Base-by-base conservation (phyloP, 2,888 invertebrate species). In the Synanthedon myopaeformis region DNA sequence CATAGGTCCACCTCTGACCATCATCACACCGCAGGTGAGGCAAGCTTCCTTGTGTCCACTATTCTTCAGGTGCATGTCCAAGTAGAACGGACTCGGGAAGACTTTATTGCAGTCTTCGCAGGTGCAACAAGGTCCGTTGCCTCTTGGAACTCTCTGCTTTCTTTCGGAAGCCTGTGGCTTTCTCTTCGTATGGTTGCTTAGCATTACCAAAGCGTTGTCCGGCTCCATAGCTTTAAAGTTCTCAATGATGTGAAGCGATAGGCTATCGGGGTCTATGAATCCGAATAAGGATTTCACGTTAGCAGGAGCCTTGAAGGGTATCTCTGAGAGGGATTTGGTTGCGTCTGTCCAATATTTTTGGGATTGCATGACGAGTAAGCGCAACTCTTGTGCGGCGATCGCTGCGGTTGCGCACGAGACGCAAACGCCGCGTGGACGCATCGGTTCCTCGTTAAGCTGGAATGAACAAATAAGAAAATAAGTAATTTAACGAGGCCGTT, bases 31-130 rank as follows among this genome's bases (percentile, higher is more conserved):
- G 49, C 86, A 86, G 0, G 66, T 57, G 10, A 66, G 57, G 41
- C 86, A 87, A 0, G 78, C 81, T 42, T 84, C 83, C 45, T 80
- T 83, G 45, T 78, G 75, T 0, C 82, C 83, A 56, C 82, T 83
- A 59, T 86, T 86, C 42, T 71, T 72, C 13, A 85, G 62, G 59
- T 87, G 86, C 53, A 71, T 55, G 51, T 74, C 76, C 6, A 87
- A 54, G 51, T 74, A 76, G 42, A 76, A 75, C 0, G 86, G 83
- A 45, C 75, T 81, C 0, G 64, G 45, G 55, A 83, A 87, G 0
- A 58, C 55, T 55, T 84, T 85, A 0, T 73, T 74, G 52, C 86
- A 87, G 28, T 86, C 85, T 0, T 70, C 68, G 54, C 86, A 87
- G 1, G 53, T 54, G 57, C 74, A 79, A 0, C 66, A 54, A 0